Evolutionary conservation across 2,888 invertebrate genomes (phyloP).

Genomic region (Aleiodes testaceus): DNA sequence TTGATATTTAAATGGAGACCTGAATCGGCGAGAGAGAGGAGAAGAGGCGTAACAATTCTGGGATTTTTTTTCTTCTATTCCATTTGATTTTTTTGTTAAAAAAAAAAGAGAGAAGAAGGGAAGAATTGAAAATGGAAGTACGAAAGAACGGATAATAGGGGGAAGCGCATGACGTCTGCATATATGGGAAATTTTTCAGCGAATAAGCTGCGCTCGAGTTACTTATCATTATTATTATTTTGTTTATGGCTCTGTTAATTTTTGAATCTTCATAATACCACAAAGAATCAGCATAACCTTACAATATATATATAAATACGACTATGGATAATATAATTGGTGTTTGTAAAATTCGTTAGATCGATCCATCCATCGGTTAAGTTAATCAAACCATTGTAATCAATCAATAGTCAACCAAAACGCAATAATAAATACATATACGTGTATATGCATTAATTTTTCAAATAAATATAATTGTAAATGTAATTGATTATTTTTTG

Average conservation of each 20-base stretch:
- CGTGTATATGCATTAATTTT: constrained; percentile 42
- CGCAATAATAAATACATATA: constrained; percentile 40
- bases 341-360: constrained; percentile 60
- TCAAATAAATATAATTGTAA: constrained; percentile 34
- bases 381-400: constrained; percentile 52
- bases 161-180: constrained; percentile 43
- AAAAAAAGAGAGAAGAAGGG: constrained; percentile 18
- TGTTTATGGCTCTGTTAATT: constrained; percentile 3
- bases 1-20: constrained; percentile 29
- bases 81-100: neutral
- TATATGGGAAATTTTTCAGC: constrained; percentile 42
- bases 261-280: constrained; percentile 36
- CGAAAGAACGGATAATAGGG: constrained; percentile 39
- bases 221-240: constrained; percentile 21
- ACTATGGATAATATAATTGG: constrained; percentile 42
- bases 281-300: constrained; percentile 41
- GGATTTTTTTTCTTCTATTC: constrained; percentile 28
- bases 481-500: constrained; percentile 7
- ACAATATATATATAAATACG: constrained; percentile 43
- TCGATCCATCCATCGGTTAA: constrained; percentile 63
- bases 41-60: constrained; percentile 20
- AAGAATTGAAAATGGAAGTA: constrained; percentile 37
- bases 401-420: constrained; percentile 40
- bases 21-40: constrained; percentile 23
- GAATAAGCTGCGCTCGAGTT: constrained; percentile 44